Percentiles rank a stretch among this genome's conserved stretches.
These are phyloP conservation scores for Eleutherodactylus coqui DNA, from an alignment of 2,797 vertebrate genomes.

Conservation along the genomic window DNA sequence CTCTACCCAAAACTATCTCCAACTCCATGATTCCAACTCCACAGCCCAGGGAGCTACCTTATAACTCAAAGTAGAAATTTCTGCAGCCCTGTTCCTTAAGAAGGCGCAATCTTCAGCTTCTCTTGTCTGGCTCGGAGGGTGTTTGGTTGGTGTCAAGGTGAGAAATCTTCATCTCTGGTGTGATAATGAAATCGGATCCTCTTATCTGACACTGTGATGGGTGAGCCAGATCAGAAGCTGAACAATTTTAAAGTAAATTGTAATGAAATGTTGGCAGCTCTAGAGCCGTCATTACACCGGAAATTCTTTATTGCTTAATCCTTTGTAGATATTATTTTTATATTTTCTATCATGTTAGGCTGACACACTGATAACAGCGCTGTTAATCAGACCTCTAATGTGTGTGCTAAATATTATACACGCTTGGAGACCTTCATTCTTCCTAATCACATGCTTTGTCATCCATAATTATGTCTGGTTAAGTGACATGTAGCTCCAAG, in stretches of 20 bases:
- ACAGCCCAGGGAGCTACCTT: too few relatives aligned
- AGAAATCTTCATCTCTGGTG: not conserved
- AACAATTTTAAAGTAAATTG: not conserved
- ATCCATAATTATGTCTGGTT: conserved; percentile 38
- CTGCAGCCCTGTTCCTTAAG: not conserved
- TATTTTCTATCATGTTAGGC: conserved; percentile 17
- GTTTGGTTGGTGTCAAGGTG: not conserved
- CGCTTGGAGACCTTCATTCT: conserved; percentile 27
- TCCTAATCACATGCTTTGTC: conserved; percentile 45
- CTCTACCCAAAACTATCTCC: too few relatives aligned
- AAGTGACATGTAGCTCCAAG: conserved; percentile 6
- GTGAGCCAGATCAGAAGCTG: conserved; percentile 10
- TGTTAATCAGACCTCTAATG: conserved; percentile 34
- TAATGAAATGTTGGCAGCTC: conserved; percentile 6
- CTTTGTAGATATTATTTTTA: conserved; percentile 19
- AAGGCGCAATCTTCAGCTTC: too few relatives aligned
- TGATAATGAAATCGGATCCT: not conserved
- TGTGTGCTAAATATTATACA: conserved; percentile 32
- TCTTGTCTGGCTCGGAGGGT: not conserved
- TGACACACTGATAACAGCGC: conserved; percentile 4
- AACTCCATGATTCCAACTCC: too few relatives aligned
- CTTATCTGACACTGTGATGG: not conserved
- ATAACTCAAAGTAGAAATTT: not conserved
- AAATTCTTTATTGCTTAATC: conserved; percentile 47
- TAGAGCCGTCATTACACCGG: conserved; percentile 6